Evolutionary conservation across 2,113 vertebrate species (phyloP).

Genomic region (Vicugna pacos): DNA sequence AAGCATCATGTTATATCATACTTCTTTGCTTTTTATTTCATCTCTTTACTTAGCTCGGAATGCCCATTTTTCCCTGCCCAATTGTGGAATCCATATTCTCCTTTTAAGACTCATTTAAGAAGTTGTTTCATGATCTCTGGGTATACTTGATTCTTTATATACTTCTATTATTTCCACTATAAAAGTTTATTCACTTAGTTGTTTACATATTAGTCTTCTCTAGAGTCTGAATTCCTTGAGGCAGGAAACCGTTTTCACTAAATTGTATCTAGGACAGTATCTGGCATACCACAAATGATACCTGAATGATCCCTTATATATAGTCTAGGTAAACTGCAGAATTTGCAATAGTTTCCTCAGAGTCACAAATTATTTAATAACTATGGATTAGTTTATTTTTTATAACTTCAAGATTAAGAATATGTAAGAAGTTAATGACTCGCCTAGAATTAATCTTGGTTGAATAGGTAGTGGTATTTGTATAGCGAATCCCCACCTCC

Average conservation of each 20-base stretch:
- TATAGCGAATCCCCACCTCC: not conserved
- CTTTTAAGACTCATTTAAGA: not conserved
- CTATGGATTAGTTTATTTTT: not conserved
- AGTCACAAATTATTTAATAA: not conserved
- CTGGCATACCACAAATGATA: not conserved
- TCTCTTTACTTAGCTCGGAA: not conserved
- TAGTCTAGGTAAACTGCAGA: not conserved
- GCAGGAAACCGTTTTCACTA: not conserved
- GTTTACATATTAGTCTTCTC: not conserved
- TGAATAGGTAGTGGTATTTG: not conserved
- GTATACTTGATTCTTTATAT: not conserved
- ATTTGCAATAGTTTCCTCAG: not conserved
- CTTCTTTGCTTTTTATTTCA: not conserved
- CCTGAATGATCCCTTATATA: not conserved
- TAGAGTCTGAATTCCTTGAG: not conserved
- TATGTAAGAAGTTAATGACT: not conserved
- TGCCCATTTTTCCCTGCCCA: not conserved
- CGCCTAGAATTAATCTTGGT: not conserved
- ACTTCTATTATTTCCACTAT: not conserved
- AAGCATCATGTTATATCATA: not conserved
- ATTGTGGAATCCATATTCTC: not conserved
- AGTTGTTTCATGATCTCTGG: not conserved
- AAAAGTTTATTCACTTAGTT: not conserved
- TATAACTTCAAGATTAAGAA: not conserved
- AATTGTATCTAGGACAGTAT: not conserved